Percentiles rank a stretch among this genome's conserved stretches.
These are phyloP conservation scores for Colius striatus DNA, from an alignment of 2,113 vertebrate genomes.

Conservation along the genomic window DNA sequence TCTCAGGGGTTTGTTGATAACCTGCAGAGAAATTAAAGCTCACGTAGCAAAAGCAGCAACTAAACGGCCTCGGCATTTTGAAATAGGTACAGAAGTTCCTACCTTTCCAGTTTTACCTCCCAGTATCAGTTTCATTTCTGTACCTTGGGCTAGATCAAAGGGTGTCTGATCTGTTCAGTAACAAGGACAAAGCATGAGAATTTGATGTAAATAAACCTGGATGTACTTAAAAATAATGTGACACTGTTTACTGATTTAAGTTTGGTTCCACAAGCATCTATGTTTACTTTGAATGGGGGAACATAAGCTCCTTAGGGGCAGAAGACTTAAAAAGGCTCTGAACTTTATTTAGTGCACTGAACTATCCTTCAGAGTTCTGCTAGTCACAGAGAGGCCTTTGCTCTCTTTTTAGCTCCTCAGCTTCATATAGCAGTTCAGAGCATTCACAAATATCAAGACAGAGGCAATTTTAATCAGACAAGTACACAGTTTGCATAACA, in stretches of 20 bases:
- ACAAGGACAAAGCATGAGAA: neutral
- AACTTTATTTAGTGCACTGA: neutral
- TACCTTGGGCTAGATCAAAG: conserved; percentile 83
- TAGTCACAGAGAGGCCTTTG: neutral
- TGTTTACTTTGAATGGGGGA: neutral
- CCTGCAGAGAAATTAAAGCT: conserved; percentile 67
- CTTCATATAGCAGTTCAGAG: neutral
- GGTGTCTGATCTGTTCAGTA: conserved; percentile 83
- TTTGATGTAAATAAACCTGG: neutral
- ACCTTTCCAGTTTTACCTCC: conserved; percentile 83
- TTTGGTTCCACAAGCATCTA: neutral
- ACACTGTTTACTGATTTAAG: neutral
- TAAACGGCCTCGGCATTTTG: neutral
- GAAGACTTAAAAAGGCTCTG: neutral
- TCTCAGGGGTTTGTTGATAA: conserved; percentile 74
- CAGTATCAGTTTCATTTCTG: conserved; percentile 86
- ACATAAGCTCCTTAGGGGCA: neutral
- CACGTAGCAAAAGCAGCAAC: neutral
- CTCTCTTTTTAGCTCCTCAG: neutral
- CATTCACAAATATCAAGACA: neutral
- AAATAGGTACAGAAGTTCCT: neutral
- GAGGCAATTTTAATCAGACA: neutral
- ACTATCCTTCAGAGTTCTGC: neutral
- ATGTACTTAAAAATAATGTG: neutral
- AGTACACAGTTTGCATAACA: neutral